Percentiles rank a stretch among this genome's conserved stretches.
These are phyloP conservation scores for Tyrannus savana DNA, from an alignment of 2,113 vertebrate species.

Conservation along the genomic window DNA sequence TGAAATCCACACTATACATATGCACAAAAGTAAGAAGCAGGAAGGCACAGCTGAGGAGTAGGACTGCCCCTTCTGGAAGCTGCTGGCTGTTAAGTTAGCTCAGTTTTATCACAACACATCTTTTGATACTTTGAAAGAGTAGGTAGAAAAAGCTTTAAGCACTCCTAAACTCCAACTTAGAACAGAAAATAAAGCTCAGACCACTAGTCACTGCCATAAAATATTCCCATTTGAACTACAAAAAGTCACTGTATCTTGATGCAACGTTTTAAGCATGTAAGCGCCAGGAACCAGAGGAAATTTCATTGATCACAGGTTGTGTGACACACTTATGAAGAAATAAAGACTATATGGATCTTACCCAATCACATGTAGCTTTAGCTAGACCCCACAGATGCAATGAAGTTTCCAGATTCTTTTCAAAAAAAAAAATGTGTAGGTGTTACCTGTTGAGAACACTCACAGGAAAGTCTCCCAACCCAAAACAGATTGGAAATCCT, in stretches of 20 bases:
- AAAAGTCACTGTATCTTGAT: background rate
- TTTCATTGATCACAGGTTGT: background rate
- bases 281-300: background rate
- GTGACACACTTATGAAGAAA: background rate
- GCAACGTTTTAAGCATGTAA: background rate
- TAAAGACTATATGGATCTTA: background rate
- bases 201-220: background rate
- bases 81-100: background rate
- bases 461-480: background rate
- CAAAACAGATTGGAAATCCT: background rate
- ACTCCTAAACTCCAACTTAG: background rate
- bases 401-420: background rate
- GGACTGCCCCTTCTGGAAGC: background rate
- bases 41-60: background rate
- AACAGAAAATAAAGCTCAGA: background rate
- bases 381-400: background rate
- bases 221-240: background rate
- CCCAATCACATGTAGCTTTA: background rate
- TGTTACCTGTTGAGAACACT: background rate
- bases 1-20: background rate
- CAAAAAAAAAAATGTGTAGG: background rate
- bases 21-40: background rate
- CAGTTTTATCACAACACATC: background rate
- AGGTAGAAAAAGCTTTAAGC: background rate
- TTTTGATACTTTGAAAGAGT: background rate